phyloP scores from a whole-genome alignment of 2,888 invertebrate genomes.

The Macrophya alboannulata region DNA sequence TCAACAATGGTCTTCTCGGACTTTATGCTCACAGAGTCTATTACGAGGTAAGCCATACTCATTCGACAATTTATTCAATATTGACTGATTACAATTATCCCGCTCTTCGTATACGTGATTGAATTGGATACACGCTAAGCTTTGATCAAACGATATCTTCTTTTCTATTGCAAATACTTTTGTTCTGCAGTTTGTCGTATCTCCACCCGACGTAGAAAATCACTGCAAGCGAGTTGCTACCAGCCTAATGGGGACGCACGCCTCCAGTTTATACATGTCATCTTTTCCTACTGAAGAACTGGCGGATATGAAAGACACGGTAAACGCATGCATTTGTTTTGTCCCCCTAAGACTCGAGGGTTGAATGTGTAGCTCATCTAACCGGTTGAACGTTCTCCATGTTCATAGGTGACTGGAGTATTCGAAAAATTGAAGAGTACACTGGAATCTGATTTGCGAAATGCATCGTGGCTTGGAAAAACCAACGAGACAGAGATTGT shows the following conservation, averaged over 20 bases:
- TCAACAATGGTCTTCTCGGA: conserved; percentile 69
- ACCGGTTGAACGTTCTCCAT: not conserved
- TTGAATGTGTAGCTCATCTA: not conserved
- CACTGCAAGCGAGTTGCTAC: conserved; percentile 66
- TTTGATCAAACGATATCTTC: not conserved
- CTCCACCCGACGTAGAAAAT: conserved; percentile 60
- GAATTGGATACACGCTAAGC: not conserved
- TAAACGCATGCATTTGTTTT: conserved; percentile 58
- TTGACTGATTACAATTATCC: not conserved
- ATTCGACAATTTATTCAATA: not conserved
- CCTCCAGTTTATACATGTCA: conserved; percentile 67
- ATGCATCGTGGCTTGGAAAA: conserved; percentile 62
- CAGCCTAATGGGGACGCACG: conserved; percentile 66
- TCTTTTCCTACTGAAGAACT: conserved; percentile 66
- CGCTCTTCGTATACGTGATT: not conserved
- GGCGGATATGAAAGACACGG: conserved; percentile 62
- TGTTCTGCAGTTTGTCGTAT: conserved; percentile 64
- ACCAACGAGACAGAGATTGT: conserved; percentile 60
- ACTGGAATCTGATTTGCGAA: conserved; percentile 60
- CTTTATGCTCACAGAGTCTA: conserved; percentile 69
- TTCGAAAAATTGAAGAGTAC: conserved; percentile 67
- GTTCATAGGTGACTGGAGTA: conserved; percentile 62
- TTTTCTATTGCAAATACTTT: not conserved
- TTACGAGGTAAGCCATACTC: conserved; percentile 64
- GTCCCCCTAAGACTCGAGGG: not conserved